Evolutionary conservation across 2,888 invertebrate genomes (phyloP).

Genomic region (Drosophila pullipes): DNA sequence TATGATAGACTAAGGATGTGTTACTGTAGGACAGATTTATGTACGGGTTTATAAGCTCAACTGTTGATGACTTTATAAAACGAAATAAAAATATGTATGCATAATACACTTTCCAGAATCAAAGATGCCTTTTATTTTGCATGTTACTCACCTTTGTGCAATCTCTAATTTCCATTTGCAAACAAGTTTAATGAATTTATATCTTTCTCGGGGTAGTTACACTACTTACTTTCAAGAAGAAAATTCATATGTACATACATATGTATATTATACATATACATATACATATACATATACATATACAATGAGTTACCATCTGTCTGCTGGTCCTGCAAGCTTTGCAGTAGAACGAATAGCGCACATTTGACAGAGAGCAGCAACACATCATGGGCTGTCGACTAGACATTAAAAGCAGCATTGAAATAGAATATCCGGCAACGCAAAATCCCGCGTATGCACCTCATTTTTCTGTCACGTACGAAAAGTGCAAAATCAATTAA

Average conservation of each 20-base stretch:
- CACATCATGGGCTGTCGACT: slow-evolving; percentile 37
- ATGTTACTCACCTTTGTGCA: background rate
- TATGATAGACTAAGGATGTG: background rate
- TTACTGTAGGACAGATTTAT: background rate
- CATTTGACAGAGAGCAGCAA: slow-evolving; percentile 29
- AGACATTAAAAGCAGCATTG: slow-evolving; percentile 55
- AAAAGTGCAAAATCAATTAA: slow-evolving; percentile 85
- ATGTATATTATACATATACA: background rate
- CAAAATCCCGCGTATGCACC: slow-evolving; percentile 82
- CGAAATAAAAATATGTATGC: background rate
- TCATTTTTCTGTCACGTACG: slow-evolving; percentile 85
- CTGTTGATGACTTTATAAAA: background rate
- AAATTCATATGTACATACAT: background rate
- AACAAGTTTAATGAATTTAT: background rate
- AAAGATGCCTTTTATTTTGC: background rate
- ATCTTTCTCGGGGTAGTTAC: background rate
- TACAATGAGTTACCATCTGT: slow-evolving; percentile 35
- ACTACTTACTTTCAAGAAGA: background rate
- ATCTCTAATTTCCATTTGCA: background rate
- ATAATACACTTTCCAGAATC: background rate
- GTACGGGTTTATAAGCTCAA: too few species aligned
- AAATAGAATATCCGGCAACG: slow-evolving; percentile 75
- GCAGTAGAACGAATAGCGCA: slow-evolving; percentile 27
- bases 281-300: background rate
- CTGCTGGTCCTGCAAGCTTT: background rate